Conservation (phyloP, 2,113 vertebrate genomes). For the Anseranas semipalmata region DNA sequence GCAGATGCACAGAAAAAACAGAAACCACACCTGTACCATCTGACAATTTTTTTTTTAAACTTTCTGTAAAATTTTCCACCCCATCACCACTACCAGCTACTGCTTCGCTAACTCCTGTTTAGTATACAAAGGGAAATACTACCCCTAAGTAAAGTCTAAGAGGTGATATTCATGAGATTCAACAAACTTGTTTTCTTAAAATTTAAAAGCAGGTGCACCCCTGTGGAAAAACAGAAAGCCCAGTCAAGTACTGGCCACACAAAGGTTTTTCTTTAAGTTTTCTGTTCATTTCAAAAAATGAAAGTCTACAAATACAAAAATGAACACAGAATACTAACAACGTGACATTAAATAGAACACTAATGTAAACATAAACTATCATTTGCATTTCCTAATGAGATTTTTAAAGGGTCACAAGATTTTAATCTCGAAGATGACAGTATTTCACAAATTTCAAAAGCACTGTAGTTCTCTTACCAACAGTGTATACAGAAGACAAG, state of each 20-base stretch:
- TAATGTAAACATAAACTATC: background rate
- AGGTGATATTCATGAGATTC: background rate
- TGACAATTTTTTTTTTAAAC: background rate
- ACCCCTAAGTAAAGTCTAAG: background rate
- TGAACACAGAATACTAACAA: background rate
- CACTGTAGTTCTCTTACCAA: background rate
- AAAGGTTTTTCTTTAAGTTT: background rate
- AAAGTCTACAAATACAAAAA: background rate
- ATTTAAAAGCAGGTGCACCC: background rate
- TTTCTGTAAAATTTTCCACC: background rate
- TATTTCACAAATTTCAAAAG: background rate
- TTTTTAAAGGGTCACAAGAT: background rate
- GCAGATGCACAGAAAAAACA: background rate
- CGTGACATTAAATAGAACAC: background rate
- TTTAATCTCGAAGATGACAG: background rate
- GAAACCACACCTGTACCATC: background rate
- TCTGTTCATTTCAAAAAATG: background rate
- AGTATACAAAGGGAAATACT: background rate
- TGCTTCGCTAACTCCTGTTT: background rate
- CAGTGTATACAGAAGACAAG: background rate
- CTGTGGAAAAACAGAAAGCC: background rate
- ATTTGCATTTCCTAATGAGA: background rate
- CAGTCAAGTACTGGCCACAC: background rate
- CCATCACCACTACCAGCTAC: background rate
- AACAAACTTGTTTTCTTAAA: background rate